phyloP scores from a whole-genome alignment of 1,140 invertebrate genomes.

The Drosophila sp. region DNA sequence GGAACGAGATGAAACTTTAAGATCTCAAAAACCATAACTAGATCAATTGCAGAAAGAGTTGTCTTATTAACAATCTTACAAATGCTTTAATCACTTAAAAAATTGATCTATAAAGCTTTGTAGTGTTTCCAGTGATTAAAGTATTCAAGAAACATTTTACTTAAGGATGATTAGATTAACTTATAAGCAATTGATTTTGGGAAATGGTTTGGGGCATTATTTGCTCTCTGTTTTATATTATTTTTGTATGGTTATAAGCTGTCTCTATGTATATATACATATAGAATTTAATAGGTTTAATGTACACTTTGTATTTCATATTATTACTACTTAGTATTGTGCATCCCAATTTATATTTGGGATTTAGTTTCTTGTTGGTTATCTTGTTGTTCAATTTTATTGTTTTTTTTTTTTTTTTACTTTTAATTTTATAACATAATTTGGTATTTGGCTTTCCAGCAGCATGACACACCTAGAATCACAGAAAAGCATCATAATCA shows the following conservation, averaged over 20 bases:
- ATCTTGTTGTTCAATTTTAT: conserved; percentile 31
- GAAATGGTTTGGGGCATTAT: background rate
- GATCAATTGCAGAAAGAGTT: no score
- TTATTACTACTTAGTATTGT: conserved; percentile 11
- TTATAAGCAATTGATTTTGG: background rate
- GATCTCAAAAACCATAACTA: no score
- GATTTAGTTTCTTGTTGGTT: conserved; percentile 13
- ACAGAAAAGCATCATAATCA: conserved; percentile 82
- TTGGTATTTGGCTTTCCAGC: conserved; percentile 83
- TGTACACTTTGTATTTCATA: background rate
- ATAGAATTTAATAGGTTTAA: background rate
- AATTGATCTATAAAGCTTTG: no score
- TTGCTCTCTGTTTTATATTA: background rate
- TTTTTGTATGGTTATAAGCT: conserved; percentile 27
- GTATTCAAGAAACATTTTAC: background rate
- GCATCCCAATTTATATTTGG: conserved; percentile 24
- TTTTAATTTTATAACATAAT: conserved; percentile 66
- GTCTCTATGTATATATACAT: background rate
- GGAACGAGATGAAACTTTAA: no score
- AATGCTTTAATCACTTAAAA: background rate
- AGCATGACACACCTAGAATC: conserved; percentile 82
- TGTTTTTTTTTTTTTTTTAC: conserved; percentile 28
- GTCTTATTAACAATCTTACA: no score
- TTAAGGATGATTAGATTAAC: no score
- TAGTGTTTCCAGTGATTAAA: no score